Evolutionary conservation across 2,888 invertebrate species (phyloP).

Genomic region (Cheilosia scutellata): DNA sequence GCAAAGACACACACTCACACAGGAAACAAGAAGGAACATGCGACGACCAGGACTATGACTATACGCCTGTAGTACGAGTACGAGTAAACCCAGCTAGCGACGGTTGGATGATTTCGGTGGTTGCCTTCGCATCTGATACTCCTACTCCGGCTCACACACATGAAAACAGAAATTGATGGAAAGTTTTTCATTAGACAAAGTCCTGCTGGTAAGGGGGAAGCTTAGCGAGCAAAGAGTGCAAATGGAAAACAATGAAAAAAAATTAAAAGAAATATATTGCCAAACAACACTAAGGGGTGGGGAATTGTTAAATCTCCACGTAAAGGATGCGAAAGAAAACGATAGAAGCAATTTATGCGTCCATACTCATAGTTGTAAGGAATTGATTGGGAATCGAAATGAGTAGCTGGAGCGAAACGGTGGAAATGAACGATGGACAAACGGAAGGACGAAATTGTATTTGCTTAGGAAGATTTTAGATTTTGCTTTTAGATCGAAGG

Average conservation of each 20-base stretch:
- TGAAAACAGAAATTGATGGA: constrained; percentile 23
- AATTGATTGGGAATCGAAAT: constrained; percentile 58
- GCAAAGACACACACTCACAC: constrained; percentile 31
- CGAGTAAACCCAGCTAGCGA: neutral
- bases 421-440: constrained; percentile 53
- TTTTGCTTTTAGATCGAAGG: too few species aligned
- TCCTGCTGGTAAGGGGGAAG: neutral
- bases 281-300: constrained; percentile 10
- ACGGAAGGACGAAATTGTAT: constrained; percentile 13
- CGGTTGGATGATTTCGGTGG: constrained; percentile 52
- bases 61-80: neutral
- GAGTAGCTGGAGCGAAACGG: constrained; percentile 36
- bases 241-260: constrained; percentile 59
- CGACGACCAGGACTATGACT: neutral
- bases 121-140: constrained; percentile 10
- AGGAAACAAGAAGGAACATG: constrained; percentile 27
- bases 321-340: constrained; percentile 20
- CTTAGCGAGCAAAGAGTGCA: neutral
- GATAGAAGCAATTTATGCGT: constrained; percentile 40
- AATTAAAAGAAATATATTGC: constrained; percentile 46
- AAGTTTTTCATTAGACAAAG: constrained; percentile 50
- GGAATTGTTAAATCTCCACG: constrained; percentile 11
- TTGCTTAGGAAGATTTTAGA: constrained; percentile 10
- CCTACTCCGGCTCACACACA: constrained; percentile 16
- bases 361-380: constrained; percentile 20